Evolutionary conservation across 2,113 vertebrate species (phyloP).

Genomic region (Nasalis larvatus): DNA sequence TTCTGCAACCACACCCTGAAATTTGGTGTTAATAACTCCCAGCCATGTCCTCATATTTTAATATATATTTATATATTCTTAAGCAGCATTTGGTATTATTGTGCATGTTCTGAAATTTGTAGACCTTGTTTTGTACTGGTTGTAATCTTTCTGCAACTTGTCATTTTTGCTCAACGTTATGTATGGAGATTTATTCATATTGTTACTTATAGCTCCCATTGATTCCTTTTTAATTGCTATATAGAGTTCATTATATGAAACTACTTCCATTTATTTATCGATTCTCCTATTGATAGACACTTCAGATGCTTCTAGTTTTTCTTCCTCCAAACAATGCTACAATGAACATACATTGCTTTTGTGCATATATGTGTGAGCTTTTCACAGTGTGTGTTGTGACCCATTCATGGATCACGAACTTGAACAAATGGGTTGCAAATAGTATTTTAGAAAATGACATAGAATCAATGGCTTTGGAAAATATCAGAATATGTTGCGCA

Average conservation of each 20-base stretch:
- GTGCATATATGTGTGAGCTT: neutral
- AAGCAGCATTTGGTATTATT: neutral
- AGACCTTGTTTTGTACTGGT: neutral
- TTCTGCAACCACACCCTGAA: neutral
- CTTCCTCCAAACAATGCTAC: neutral
- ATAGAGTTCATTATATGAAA: neutral
- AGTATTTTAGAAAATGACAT: neutral
- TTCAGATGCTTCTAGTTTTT: neutral
- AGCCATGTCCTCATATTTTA: neutral
- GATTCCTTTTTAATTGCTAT: conserved; percentile 26
- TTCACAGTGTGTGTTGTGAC: neutral
- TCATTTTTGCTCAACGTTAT: neutral
- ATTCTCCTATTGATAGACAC: neutral
- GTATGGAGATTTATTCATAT: conserved; percentile 9
- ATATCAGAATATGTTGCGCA: neutral
- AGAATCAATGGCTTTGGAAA: neutral
- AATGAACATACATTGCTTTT: neutral
- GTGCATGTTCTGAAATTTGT: neutral
- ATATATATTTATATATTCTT: neutral
- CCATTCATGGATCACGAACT: neutral
- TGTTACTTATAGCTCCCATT: neutral
- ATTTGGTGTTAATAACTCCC: neutral
- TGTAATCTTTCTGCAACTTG: conserved; percentile 25
- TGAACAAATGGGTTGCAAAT: neutral
- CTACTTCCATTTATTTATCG: neutral